Percentiles rank a stretch among this genome's conserved stretches.
Evolutionary conservation across 2,888 invertebrate genomes (phyloP).

Genomic region (Brenthis hecate): DNA sequence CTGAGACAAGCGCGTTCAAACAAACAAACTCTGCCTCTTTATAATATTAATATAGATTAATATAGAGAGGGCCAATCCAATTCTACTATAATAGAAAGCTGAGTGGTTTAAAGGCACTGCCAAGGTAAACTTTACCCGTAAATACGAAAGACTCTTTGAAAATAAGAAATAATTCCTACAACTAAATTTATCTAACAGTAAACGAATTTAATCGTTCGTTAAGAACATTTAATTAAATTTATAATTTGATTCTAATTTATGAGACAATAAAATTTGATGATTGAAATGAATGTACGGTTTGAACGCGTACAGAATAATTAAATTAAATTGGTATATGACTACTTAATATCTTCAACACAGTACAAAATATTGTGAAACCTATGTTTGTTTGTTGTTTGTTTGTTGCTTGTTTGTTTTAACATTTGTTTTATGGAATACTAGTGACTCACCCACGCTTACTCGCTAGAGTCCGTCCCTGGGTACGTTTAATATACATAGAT

Average conservation of each 20-base stretch:
- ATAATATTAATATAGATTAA: no score
- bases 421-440: no score
- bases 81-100: constrained; percentile 32
- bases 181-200: background rate
- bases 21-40: no score
- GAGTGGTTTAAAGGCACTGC: constrained; percentile 33
- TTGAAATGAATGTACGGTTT: background rate
- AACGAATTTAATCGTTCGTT: background rate
- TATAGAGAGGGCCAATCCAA: constrained; percentile 30
- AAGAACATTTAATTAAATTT: constrained; percentile 2
- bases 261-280: constrained; percentile 3
- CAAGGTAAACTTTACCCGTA: constrained; percentile 25
- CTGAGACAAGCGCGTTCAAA: no score
- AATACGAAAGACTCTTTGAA: no score
- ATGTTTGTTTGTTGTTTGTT: no score
- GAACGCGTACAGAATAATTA: background rate
- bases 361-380: no score
- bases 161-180: constrained; percentile 3
- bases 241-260: constrained; percentile 5
- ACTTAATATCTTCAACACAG: no score
- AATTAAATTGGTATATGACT: background rate
- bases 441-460: no score
- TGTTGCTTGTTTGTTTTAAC: no score
- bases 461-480: no score
- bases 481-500: no score